Conservation (phyloP, 1,140 invertebrate species). For the Aplysia californica region DNA sequence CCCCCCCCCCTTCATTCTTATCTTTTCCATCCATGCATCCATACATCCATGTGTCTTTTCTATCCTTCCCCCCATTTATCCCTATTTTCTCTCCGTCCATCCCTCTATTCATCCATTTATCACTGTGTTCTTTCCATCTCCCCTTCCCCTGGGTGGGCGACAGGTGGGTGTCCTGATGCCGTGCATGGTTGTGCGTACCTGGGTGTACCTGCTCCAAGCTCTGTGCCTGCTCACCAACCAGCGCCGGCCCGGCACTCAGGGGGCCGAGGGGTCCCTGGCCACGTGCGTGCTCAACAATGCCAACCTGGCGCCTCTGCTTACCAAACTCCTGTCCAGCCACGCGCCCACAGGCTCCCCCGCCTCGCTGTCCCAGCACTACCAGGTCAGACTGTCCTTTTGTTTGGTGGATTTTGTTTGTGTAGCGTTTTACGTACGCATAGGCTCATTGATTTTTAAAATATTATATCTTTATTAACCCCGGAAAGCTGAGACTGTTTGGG, state of each 20-base stretch:
- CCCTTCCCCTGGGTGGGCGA: too few relatives aligned
- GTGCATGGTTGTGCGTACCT: conserved; percentile 72
- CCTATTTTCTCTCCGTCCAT: too few relatives aligned
- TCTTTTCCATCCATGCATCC: too few relatives aligned
- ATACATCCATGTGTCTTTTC: too few relatives aligned
- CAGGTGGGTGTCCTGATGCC: conserved; percentile 28
- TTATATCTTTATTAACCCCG: background rate
- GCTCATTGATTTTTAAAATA: background rate
- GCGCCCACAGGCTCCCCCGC: conserved; percentile 49
- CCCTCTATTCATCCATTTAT: too few relatives aligned
- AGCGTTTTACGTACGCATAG: too few relatives aligned
- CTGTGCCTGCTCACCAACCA: conserved; percentile 67
- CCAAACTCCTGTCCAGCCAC: conserved; percentile 78
- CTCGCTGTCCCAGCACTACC: conserved; percentile 48
- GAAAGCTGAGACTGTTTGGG: too few relatives aligned
- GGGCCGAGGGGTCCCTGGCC: conserved; percentile 66
- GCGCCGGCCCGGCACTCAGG: conserved; percentile 41
- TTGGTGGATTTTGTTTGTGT: too few relatives aligned
- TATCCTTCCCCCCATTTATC: too few relatives aligned
- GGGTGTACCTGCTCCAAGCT: conserved; percentile 79
- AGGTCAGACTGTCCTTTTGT: conserved; percentile 51
- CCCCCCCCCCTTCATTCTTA: too few relatives aligned
- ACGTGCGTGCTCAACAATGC: conserved; percentile 76
- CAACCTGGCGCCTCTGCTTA: conserved; percentile 79
- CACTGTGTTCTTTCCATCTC: conserved; percentile 3